Evolutionary conservation across 2,113 vertebrate species (phyloP).

Genomic region (Calyptommatus sinebrachiatus): DNA sequence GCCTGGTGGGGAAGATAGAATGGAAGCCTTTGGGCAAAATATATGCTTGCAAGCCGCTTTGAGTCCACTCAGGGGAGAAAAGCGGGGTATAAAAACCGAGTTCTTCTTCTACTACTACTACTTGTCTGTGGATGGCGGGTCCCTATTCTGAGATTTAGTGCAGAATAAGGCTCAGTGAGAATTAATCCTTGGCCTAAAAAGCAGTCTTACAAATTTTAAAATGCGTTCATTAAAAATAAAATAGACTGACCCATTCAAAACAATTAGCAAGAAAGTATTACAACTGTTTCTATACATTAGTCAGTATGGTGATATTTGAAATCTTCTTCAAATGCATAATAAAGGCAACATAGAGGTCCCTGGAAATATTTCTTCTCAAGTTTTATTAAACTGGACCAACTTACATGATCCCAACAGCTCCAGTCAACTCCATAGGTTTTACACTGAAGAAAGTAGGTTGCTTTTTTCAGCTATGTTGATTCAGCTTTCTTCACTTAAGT

Average conservation of each 20-base stretch:
- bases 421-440: background rate
- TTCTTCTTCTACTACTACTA: no score
- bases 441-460: background rate
- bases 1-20: no score
- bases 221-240: background rate
- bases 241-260: background rate
- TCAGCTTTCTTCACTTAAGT: slow-evolving; percentile 30
- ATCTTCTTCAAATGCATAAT: no score
- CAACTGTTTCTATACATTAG: background rate
- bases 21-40: no score
- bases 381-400: background rate
- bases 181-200: background rate
- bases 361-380: background rate
- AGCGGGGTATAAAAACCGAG: no score
- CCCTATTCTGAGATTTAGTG: no score
- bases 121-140: no score
- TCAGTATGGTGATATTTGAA: background rate
- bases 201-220: background rate
- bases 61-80: no score
- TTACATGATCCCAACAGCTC: background rate
- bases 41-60: no score
- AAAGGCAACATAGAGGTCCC: background rate
- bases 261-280: background rate
- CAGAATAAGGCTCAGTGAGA: no score
- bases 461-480: background rate